Percentiles rank a stretch among this genome's conserved stretches.
phyloP scores from a whole-genome alignment of 2,888 invertebrate genomes.

The Clunio marinus region DNA sequence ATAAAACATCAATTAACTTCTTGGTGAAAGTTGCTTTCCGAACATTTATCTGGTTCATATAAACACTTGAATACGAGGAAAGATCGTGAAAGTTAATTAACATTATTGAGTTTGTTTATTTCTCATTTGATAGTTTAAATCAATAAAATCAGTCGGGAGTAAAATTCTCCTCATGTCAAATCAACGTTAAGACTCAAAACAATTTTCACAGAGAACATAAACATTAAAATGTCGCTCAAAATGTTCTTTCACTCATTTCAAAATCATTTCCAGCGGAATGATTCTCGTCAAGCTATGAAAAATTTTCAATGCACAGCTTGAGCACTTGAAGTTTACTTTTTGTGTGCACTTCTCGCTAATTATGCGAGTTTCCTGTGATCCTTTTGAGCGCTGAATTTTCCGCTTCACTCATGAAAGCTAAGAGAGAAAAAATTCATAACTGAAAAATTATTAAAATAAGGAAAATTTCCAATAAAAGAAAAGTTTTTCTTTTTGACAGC shows the following conservation, averaged over 20 bases:
- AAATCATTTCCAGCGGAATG: neutral
- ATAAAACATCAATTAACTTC: too few species aligned
- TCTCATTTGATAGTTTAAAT: constrained; percentile 16
- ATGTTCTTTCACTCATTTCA: neutral
- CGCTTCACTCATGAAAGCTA: neutral
- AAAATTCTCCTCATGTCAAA: neutral
- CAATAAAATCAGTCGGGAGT: neutral
- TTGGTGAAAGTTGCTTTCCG: too few species aligned
- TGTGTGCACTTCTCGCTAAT: constrained; percentile 26
- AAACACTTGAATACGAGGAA: neutral
- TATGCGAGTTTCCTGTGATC: neutral
- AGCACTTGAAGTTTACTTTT: neutral
- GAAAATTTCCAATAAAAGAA: constrained; percentile 9
- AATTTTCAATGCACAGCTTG: too few species aligned
- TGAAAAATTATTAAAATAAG: neutral
- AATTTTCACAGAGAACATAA: neutral
- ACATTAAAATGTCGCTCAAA: constrained; percentile 6
- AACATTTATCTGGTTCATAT: too few species aligned
- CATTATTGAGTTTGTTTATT: constrained; percentile 21
- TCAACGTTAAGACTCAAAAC: neutral
- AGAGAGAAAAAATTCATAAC: neutral
- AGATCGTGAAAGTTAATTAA: constrained; percentile 7
- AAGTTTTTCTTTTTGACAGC: constrained; percentile 11
- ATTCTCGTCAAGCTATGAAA: too few species aligned
- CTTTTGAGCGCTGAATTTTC: neutral